Evolutionary conservation across 2,113 vertebrate genomes (phyloP).

Genomic region (Hylia prasina): DNA sequence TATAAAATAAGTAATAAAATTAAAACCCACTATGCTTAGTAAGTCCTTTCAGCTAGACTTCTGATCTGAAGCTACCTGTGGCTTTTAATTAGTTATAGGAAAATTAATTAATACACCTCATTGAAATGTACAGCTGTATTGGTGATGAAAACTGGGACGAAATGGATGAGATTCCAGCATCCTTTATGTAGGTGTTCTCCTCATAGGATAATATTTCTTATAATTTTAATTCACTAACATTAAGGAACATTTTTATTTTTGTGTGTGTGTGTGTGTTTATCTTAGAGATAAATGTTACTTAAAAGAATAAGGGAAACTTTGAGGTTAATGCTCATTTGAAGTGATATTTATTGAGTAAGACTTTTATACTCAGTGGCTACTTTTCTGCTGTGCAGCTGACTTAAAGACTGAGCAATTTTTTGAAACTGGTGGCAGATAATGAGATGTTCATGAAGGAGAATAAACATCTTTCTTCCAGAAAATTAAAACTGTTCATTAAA

Average conservation of each 20-base stretch:
- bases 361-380: neutral
- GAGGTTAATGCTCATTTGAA: neutral
- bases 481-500: neutral
- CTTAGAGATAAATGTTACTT: neutral
- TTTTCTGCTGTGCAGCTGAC: neutral
- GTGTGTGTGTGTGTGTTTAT: neutral
- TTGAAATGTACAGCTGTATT: neutral
- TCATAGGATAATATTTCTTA: neutral
- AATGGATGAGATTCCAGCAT: neutral
- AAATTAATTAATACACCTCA: neutral
- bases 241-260: neutral
- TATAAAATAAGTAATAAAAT: neutral
- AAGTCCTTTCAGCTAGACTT: neutral
- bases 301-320: neutral
- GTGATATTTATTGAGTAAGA: neutral
- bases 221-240: neutral
- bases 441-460: neutral
- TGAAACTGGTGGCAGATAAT: neutral
- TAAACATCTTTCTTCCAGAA: neutral
- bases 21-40: neutral
- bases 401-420: neutral
- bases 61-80: neutral
- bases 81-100: neutral
- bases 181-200: neutral
- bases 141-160: neutral